These are phyloP conservation scores for Dichetophora obliterata DNA, from an alignment of 2,888 invertebrate genomes.

Conservation along the genomic window DNA sequence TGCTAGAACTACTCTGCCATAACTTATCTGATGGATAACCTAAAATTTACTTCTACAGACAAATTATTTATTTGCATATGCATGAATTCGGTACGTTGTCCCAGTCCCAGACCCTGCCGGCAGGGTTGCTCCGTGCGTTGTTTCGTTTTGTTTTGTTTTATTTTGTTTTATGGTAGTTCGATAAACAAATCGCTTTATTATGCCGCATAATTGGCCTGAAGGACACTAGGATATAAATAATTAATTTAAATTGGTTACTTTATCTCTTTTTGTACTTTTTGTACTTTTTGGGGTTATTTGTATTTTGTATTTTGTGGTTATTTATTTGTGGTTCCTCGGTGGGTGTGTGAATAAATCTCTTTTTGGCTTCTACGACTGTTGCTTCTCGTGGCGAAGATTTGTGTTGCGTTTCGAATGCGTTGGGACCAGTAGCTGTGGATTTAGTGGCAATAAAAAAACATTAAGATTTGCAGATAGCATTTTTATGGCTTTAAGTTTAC, in stretches of 20 bases:
- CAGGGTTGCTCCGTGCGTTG: background rate
- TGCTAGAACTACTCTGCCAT: slow-evolving; percentile 9
- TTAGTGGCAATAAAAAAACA: slow-evolving; percentile 32
- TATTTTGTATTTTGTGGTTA: slow-evolving; percentile 33
- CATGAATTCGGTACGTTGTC: background rate
- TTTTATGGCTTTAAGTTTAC: slow-evolving; percentile 26
- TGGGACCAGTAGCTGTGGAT: slow-evolving; percentile 24
- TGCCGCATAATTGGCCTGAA: slow-evolving; percentile 52
- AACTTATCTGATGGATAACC: background rate
- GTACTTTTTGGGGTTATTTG: slow-evolving; percentile 24
- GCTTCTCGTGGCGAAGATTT: slow-evolving; percentile 18
- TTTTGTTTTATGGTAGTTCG: slow-evolving; percentile 12
- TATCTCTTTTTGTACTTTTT: slow-evolving; percentile 38
- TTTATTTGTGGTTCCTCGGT: slow-evolving; percentile 32
- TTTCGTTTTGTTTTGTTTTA: background rate
- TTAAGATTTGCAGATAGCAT: slow-evolving; percentile 28
- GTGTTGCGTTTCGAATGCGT: background rate
- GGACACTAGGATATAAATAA: slow-evolving; percentile 53
- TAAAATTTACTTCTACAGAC: background rate
- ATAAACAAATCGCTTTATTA: slow-evolving; percentile 53
- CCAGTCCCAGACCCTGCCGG: background rate
- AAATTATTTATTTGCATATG: slow-evolving; percentile 24
- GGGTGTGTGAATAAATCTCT: background rate
- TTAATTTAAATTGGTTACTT: slow-evolving; percentile 53
- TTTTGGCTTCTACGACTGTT: slow-evolving; percentile 8